Percentiles rank a stretch among this genome's conserved stretches.
These are phyloP conservation scores for Cetoscarus ocellatus DNA, from an alignment of 2,797 vertebrate genomes.

Conservation along the genomic window DNA sequence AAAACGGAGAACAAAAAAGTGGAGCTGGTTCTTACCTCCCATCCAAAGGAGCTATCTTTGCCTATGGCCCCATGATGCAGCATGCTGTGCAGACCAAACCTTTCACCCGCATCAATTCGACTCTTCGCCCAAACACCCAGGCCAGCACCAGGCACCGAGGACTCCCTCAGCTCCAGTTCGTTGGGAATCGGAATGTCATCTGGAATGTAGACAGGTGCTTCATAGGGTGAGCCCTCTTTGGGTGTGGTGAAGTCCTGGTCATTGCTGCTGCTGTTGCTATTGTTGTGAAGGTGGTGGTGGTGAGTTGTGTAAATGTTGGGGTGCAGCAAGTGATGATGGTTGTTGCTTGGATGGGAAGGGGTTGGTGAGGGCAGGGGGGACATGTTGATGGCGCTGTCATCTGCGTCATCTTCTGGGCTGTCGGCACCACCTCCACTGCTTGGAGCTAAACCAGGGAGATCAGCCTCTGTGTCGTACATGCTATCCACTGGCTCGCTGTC, in stretches of 20 bases:
- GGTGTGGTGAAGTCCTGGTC: slow-evolving; percentile 96
- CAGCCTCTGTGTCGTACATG: slow-evolving; percentile 96
- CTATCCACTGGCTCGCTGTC: slow-evolving; percentile 94
- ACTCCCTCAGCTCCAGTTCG: slow-evolving; percentile 97
- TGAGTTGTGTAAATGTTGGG: slow-evolving; percentile 71
- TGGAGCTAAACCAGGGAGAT: slow-evolving; percentile 84
- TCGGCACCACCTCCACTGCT: slow-evolving; percentile 86
- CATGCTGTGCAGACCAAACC: slow-evolving; percentile 91
- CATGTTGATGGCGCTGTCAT: slow-evolving; percentile 87
- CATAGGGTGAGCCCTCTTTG: slow-evolving; percentile 98
- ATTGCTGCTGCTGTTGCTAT: slow-evolving; percentile 82
- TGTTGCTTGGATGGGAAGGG: slow-evolving; percentile 89
- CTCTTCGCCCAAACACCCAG: slow-evolving; percentile 97
- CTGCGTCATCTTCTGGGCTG: slow-evolving; percentile 93
- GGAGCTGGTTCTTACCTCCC: slow-evolving; percentile 91
- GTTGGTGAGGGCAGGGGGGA: slow-evolving; percentile 90
- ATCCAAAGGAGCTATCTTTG: slow-evolving; percentile 94
- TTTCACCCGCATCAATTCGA: slow-evolving; percentile 89
- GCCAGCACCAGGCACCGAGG: slow-evolving; percentile 95
- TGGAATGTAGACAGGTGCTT: slow-evolving; percentile 98
- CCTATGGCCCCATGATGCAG: slow-evolving; percentile 84
- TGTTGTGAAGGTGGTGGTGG: slow-evolving; percentile 74
- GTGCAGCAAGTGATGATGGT: slow-evolving; percentile 77
- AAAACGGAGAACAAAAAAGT: slow-evolving; percentile 11
- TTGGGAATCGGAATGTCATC: slow-evolving; percentile 98